phyloP scores from a whole-genome alignment of 2,797 vertebrate genomes.

The Vireo griseus region DNA sequence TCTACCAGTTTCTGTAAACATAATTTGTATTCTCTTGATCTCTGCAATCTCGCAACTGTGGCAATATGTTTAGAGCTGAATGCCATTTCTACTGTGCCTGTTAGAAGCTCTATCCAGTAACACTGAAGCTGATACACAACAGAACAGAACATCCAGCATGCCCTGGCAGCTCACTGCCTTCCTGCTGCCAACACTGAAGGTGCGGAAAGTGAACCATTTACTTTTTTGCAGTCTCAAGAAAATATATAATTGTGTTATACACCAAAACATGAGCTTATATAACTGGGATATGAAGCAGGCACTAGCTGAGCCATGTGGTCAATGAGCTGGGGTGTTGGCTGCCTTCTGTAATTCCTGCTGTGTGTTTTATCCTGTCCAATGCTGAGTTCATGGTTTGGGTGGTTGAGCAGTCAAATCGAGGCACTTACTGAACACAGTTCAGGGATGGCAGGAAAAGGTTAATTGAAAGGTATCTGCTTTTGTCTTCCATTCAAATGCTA shows the following conservation, averaged over 20 bases:
- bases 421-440: background rate
- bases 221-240: background rate
- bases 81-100: background rate
- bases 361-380: background rate
- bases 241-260: background rate
- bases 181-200: background rate
- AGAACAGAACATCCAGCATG: background rate
- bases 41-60: background rate
- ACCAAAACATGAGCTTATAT: background rate
- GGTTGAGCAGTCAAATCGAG: rapidly evolving
- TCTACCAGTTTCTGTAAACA: background rate
- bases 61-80: background rate
- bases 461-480: background rate
- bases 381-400: background rate
- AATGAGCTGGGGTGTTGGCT: background rate
- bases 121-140: background rate
- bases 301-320: background rate
- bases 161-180: background rate
- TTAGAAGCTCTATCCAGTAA: background rate
- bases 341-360: background rate
- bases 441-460: background rate
- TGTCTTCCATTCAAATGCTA: background rate
- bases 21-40: background rate
- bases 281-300: background rate
- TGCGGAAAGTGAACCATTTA: background rate